phyloP scores from a whole-genome alignment of 2,888 invertebrate species.

The Synergus japonicus region DNA sequence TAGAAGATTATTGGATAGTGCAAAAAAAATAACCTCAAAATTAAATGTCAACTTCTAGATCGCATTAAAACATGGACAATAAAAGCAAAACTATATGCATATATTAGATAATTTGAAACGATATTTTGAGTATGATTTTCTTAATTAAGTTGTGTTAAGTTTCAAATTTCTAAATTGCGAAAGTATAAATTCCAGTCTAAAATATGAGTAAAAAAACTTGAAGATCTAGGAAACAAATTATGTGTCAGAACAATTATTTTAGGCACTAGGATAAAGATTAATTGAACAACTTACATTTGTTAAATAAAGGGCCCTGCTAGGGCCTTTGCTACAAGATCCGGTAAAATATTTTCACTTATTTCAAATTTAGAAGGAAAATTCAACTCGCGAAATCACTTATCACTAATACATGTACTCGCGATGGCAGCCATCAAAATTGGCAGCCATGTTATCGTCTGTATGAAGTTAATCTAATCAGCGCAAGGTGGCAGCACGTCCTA shows the following conservation, averaged over 20 bases:
- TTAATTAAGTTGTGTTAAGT: neutral
- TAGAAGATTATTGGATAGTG: neutral
- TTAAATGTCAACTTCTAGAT: neutral
- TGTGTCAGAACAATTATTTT: neutral
- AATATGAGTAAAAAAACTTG: constrained; percentile 14
- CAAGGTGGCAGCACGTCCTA: constrained; percentile 51
- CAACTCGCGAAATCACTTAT: constrained; percentile 66
- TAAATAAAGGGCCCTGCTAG: constrained; percentile 55
- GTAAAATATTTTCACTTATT: constrained; percentile 51
- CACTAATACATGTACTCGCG: constrained; percentile 67
- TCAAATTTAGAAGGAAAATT: constrained; percentile 59
- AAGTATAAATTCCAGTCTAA: constrained; percentile 8
- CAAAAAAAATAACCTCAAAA: constrained; percentile 38
- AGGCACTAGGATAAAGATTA: constrained; percentile 2
- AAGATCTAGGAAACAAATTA: neutral
- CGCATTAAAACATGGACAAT: neutral
- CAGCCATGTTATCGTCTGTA: constrained; percentile 68
- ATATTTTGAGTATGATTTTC: neutral
- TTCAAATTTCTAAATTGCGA: neutral
- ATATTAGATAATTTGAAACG: neutral
- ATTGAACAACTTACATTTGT: constrained; percentile 58
- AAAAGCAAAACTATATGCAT: neutral
- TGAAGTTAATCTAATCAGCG: constrained; percentile 36
- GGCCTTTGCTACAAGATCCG: constrained; percentile 49
- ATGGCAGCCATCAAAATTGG: constrained; percentile 47